phyloP scores from a whole-genome alignment of 2,888 invertebrate genomes.

The Tipula helvola region DNA sequence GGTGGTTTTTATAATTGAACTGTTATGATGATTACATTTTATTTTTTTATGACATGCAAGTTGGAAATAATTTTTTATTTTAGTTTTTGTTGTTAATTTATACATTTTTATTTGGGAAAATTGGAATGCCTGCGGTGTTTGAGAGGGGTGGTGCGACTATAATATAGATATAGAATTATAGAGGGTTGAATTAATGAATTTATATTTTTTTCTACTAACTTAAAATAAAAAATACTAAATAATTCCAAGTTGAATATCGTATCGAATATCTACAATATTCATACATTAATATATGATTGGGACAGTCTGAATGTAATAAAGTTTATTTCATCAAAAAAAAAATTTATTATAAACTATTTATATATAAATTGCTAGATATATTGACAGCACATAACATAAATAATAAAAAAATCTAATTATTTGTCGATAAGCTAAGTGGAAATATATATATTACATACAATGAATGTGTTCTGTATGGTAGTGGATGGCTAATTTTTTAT shows the following conservation, averaged over 20 bases:
- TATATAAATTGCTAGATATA: not conserved
- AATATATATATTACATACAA: not conserved
- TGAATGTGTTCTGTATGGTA: not conserved
- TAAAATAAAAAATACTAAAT: not conserved
- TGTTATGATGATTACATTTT: not conserved
- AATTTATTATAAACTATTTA: too few species aligned
- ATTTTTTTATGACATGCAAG: not conserved
- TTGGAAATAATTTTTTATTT: not conserved
- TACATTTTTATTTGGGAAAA: not conserved
- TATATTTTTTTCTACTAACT: not conserved
- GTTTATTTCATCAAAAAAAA: not conserved
- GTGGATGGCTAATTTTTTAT: not conserved
- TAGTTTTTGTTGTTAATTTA: not conserved
- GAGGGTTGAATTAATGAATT: not conserved
- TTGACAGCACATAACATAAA: not conserved
- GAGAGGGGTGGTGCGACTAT: not conserved
- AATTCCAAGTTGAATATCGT: not conserved
- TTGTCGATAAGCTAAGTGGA: not conserved
- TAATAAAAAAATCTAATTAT: not conserved
- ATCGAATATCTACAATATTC: too few species aligned
- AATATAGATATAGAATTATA: not conserved
- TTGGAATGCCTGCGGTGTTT: not conserved
- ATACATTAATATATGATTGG: not conserved
- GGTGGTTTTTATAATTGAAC: slow-evolving; percentile 4
- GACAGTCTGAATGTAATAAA: not conserved